Conservation (phyloP, 2,888 invertebrate genomes). For the Drosophila algonquin region DNA sequence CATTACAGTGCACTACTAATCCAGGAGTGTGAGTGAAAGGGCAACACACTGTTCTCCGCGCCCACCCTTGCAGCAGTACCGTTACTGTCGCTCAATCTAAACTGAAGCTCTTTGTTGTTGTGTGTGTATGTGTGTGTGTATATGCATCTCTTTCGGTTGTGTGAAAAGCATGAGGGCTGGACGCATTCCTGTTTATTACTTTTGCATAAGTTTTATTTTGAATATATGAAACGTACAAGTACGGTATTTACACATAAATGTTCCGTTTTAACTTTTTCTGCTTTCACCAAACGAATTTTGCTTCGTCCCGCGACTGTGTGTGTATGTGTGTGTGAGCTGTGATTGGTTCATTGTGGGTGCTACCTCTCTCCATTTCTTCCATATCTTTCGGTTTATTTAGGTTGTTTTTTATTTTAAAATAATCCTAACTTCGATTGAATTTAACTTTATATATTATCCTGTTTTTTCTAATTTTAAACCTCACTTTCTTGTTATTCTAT, state of each 20-base stretch:
- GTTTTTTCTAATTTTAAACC: conserved; percentile 20
- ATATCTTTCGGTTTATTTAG: conserved; percentile 4
- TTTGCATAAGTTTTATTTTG: conserved; percentile 45
- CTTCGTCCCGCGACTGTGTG: conserved; percentile 20
- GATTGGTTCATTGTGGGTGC: conserved; percentile 5
- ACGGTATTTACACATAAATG: conserved; percentile 75
- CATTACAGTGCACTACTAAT: no score
- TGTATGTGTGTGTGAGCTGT: not conserved
- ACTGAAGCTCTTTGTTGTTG: not conserved
- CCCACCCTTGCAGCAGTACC: not conserved
- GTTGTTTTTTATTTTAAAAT: conserved; percentile 16
- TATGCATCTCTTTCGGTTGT: conserved; percentile 17
- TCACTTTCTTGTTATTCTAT: conserved; percentile 1
- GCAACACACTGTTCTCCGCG: not conserved
- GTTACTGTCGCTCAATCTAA: not conserved
- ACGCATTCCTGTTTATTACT: conserved; percentile 29
- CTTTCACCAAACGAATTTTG: conserved; percentile 49
- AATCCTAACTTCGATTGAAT: not conserved
- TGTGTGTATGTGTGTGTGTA: not conserved
- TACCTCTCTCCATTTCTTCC: conserved; percentile 14
- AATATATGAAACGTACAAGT: conserved; percentile 67
- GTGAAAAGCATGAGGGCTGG: not conserved
- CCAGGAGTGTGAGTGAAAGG: not conserved
- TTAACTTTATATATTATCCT: conserved; percentile 19
- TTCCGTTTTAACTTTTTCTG: conserved; percentile 21